These are phyloP conservation scores for Salvelinus namaycush DNA, from an alignment of 2,113 vertebrate species.

Conservation along the genomic window DNA sequence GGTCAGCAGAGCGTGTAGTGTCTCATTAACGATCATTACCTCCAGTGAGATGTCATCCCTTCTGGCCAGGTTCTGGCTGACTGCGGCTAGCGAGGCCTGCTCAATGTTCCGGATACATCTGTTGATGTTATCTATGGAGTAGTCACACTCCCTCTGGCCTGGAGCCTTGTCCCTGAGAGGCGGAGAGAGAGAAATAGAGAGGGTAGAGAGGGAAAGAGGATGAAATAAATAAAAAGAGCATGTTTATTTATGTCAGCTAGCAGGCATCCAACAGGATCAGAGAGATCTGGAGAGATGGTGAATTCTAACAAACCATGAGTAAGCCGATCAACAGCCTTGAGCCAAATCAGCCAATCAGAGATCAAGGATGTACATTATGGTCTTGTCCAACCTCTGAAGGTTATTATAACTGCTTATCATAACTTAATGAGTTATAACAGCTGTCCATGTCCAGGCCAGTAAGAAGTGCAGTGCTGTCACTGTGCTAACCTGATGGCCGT, in stretches of 20 bases:
- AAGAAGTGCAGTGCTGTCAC: background rate
- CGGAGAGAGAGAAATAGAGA: constrained; percentile 20
- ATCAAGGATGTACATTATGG: background rate
- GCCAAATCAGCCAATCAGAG: too few relatives aligned
- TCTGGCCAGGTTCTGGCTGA: constrained; percentile 91
- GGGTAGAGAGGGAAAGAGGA: constrained; percentile 10
- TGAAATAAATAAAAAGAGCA: constrained; percentile 2
- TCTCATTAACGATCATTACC: constrained; percentile 67
- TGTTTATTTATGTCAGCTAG: too few relatives aligned
- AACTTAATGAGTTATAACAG: background rate
- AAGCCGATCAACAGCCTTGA: too few relatives aligned
- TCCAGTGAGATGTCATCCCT: constrained; percentile 97
- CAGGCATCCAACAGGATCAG: too few relatives aligned
- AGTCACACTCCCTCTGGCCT: constrained; percentile 94
- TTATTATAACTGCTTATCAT: too few relatives aligned
- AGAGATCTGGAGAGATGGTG: too few relatives aligned
- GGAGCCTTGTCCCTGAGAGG: constrained; percentile 92
- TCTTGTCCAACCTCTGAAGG: background rate
- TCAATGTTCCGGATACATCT: constrained; percentile 95
- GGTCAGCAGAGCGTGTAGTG: background rate
- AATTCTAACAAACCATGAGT: too few relatives aligned
- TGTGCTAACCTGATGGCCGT: constrained; percentile 90
- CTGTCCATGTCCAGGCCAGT: background rate
- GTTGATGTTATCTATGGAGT: constrained; percentile 96
- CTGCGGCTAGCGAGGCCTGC: constrained; percentile 90